Evolutionary conservation across 92 coral and sea anemone species (phyloP).

Genomic region (Umimayanthus chanpuru): DNA sequence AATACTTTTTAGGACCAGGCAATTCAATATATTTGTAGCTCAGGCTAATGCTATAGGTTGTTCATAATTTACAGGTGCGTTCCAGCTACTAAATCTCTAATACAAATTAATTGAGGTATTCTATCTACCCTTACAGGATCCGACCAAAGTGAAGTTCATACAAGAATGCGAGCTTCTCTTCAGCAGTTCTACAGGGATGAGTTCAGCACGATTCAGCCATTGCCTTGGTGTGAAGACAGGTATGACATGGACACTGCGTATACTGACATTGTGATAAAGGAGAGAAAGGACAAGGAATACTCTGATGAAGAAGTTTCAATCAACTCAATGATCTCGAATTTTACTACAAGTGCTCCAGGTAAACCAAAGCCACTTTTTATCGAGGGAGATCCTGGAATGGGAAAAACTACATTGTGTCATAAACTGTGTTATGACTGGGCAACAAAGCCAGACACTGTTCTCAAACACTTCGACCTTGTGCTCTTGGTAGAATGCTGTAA

Average conservation of each 20-base stretch:
- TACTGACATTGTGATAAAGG: neutral
- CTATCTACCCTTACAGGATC: too few relatives aligned
- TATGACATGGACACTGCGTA: neutral
- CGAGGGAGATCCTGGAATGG: constrained; percentile 11
- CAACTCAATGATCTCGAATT: neutral
- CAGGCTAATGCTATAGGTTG: too few relatives aligned
- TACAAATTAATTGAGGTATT: too few relatives aligned
- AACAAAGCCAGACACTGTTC: neutral
- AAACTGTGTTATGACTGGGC: neutral
- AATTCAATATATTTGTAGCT: too few relatives aligned
- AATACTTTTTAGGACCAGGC: too few relatives aligned
- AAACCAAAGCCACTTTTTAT: neutral
- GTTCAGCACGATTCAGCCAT: neutral
- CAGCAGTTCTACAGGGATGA: neutral
- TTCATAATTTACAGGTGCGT: too few relatives aligned
- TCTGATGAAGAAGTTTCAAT: neutral
- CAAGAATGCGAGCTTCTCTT: neutral
- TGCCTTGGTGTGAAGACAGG: constrained; percentile 5
- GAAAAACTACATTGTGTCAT: neutral
- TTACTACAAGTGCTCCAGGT: neutral
- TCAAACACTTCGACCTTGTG: neutral
- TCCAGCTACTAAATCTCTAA: too few relatives aligned
- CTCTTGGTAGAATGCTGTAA: neutral
- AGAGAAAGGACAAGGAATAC: neutral
- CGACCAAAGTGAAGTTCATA: neutral